Conservation (phyloP, 2,797 vertebrate species). For the Eremophila alpestris region DNA sequence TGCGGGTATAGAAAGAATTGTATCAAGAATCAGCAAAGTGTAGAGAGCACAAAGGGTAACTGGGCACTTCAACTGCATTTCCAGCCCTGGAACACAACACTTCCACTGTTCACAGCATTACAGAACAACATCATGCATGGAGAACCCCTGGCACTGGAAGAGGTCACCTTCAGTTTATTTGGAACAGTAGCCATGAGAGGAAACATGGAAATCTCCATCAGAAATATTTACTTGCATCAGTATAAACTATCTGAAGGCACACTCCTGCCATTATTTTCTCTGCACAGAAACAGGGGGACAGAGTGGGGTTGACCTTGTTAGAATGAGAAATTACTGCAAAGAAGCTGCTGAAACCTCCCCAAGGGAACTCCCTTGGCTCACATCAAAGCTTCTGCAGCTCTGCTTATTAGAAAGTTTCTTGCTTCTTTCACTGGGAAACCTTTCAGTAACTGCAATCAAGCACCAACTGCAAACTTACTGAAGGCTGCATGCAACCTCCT, state of each 20-base stretch:
- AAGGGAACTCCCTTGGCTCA: neutral
- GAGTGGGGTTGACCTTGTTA: neutral
- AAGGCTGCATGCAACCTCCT: slow-evolving; percentile 44
- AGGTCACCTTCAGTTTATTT: neutral
- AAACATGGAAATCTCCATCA: neutral
- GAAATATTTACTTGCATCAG: neutral
- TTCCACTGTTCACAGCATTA: neutral
- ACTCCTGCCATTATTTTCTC: neutral
- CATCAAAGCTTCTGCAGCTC: neutral
- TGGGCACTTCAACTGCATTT: neutral
- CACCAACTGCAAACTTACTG: neutral
- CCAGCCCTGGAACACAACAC: slow-evolving; percentile 1
- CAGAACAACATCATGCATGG: neutral
- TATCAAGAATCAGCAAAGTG: neutral
- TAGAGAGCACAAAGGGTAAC: neutral
- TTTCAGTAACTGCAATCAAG: neutral
- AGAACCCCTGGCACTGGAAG: neutral
- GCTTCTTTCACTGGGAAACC: neutral
- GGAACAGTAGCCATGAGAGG: neutral
- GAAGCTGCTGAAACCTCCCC: neutral
- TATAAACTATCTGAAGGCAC: neutral
- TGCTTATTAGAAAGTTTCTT: neutral
- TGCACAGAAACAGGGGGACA: neutral
- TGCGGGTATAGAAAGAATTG: neutral
- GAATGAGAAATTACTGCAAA: neutral